phyloP scores from a whole-genome alignment of 2,888 invertebrate genomes.

The Calameuta idolon region DNA sequence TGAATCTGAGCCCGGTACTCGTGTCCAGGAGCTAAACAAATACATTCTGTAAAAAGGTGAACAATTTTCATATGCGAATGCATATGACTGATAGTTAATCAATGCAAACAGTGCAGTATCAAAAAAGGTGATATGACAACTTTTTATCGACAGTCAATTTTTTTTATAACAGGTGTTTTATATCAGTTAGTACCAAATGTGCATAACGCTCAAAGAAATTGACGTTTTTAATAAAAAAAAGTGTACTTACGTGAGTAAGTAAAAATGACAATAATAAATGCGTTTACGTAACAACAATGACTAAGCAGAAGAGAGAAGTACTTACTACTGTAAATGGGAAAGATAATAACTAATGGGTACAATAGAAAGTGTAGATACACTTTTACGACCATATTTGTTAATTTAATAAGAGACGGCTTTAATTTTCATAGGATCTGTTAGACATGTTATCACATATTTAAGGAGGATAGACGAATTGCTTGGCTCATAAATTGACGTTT shows the following conservation, averaged over 20 bases:
- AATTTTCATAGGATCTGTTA: not conserved
- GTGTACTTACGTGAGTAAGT: not conserved
- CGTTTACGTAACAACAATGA: constrained; percentile 10
- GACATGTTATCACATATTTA: constrained; percentile 21
- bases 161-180: not conserved
- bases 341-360: not conserved
- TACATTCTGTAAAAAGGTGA: constrained; percentile 30
- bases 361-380: not conserved
- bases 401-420: not conserved
- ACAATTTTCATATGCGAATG: constrained; percentile 22
- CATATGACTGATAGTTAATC: constrained; percentile 9
- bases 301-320: constrained; percentile 13
- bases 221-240: not conserved
- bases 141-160: not conserved
- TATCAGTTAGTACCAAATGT: not conserved
- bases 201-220: not conserved
- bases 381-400: not conserved
- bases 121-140: not conserved
- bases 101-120: not conserved
- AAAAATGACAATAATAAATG: not conserved
- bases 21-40: constrained; percentile 40
- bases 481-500: constrained; percentile 35
- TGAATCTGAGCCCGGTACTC: constrained; percentile 36
- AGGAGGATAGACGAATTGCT: constrained; percentile 59
- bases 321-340: constrained; percentile 11